Conservation (phyloP, 2,797 vertebrate species). For the Emydoidea blandingii region DNA sequence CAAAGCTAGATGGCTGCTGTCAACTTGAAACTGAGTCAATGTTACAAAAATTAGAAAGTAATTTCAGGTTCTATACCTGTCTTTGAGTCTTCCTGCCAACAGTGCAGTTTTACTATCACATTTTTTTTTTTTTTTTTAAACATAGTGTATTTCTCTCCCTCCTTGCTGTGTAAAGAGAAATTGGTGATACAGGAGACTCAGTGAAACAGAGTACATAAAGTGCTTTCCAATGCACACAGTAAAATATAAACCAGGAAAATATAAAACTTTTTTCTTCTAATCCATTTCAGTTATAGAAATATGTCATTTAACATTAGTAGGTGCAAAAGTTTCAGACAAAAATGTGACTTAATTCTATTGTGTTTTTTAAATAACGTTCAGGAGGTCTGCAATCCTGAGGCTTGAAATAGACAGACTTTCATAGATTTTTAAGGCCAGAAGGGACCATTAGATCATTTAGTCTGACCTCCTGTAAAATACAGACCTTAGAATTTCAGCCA, state of each 20-base stretch:
- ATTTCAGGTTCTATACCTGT: not conserved
- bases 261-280: constrained; percentile 1
- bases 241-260: not conserved
- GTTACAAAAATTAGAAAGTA: not conserved
- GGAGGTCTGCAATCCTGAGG: not conserved
- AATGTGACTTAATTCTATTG: not conserved
- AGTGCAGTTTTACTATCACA: not conserved
- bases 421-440: not conserved
- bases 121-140: not conserved
- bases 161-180: not conserved
- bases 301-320: not conserved
- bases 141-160: not conserved
- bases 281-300: not conserved
- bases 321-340: not conserved
- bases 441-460: not conserved
- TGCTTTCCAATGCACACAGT: not conserved
- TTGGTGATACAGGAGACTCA: not conserved
- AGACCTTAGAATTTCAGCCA: not conserved
- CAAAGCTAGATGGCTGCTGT: not conserved
- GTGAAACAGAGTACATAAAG: not conserved
- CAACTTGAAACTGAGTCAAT: not conserved
- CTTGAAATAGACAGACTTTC: not conserved
- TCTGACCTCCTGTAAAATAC: not conserved
- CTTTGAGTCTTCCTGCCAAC: not conserved
- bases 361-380: not conserved